These are phyloP conservation scores for Bathybates hornii DNA, from an alignment of 2,113 vertebrate genomes.

Conservation along the genomic window DNA sequence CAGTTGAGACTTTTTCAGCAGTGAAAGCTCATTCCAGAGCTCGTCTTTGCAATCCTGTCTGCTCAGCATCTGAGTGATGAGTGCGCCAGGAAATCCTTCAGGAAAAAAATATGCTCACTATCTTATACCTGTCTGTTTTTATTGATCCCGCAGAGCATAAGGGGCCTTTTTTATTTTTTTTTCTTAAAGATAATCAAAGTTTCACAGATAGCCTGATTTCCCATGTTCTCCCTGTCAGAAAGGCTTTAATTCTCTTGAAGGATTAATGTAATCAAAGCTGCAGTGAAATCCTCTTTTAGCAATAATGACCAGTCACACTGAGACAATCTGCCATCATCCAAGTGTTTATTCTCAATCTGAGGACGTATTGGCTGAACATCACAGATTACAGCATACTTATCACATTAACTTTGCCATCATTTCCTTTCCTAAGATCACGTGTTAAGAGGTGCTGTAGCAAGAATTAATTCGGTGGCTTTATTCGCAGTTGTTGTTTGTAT, in stretches of 20 bases:
- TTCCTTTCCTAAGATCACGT: background rate
- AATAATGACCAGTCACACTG: constrained; percentile 41
- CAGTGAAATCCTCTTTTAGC: constrained; percentile 57
- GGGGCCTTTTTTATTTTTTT: constrained; percentile 14
- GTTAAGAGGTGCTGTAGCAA: background rate
- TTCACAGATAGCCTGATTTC: constrained; percentile 37
- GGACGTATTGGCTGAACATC: background rate
- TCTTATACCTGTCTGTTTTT: background rate
- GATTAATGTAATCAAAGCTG: constrained; percentile 65
- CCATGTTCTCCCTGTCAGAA: constrained; percentile 42
- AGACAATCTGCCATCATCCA: constrained; percentile 50
- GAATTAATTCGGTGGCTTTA: background rate
- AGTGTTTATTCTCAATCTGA: constrained; percentile 31
- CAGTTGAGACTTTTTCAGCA: constrained; percentile 6
- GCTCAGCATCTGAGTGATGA: background rate
- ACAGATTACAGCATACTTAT: background rate
- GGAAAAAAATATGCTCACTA: background rate
- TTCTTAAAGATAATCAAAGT: constrained; percentile 35
- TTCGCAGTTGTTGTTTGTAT: background rate
- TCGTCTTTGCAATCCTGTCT: background rate
- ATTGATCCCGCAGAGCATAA: background rate
- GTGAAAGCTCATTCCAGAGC: background rate
- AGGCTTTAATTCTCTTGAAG: constrained; percentile 52
- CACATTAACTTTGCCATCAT: background rate
- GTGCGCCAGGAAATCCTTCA: background rate